Evolutionary conservation across 2,888 invertebrate genomes (phyloP).

Genomic region (Mythimna loreyi): DNA sequence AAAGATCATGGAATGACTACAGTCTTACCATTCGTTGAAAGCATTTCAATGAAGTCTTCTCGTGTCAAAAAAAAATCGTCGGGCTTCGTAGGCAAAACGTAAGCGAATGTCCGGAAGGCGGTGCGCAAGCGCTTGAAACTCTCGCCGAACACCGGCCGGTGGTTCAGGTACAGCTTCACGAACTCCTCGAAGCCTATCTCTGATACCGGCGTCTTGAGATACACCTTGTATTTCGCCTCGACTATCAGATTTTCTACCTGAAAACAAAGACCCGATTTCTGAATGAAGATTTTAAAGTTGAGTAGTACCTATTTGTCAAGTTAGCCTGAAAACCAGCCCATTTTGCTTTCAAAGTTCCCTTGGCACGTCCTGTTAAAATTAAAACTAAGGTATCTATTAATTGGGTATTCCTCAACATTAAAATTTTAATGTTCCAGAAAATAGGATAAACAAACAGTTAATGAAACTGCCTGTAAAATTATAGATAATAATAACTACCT

Average conservation of each 20-base stretch:
- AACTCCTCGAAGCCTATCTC: conserved; percentile 93
- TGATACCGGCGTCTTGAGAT: conserved; percentile 84
- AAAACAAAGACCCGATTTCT: conserved; percentile 13
- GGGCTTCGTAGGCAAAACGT: conserved; percentile 47
- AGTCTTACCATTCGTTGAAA: conserved; percentile 64
- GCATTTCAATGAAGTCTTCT: conserved; percentile 83
- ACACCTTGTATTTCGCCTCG: conserved; percentile 90
- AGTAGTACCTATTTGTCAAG: too few species aligned
- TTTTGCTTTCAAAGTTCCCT: too few species aligned
- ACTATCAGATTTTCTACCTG: conserved; percentile 91
- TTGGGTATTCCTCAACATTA: too few species aligned
- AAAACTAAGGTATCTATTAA: too few species aligned
- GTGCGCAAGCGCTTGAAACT: conserved; percentile 81
- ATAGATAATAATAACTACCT: too few species aligned
- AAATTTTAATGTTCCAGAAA: too few species aligned
- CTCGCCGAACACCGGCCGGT: conserved; percentile 91
- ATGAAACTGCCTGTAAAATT: too few species aligned
- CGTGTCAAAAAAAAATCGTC: conserved; percentile 72
- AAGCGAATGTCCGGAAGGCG: conserved; percentile 87
- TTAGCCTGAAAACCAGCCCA: too few species aligned
- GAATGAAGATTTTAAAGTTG: too few species aligned
- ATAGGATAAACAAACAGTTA: too few species aligned
- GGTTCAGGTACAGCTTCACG: conserved; percentile 92
- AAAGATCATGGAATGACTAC: too few species aligned
- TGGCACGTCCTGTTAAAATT: too few species aligned